Evolutionary conservation across 2,797 vertebrate genomes (phyloP), one percentile per base, ranked within the genome.

Genomic region (Adrianichthys oophorus): DNA sequence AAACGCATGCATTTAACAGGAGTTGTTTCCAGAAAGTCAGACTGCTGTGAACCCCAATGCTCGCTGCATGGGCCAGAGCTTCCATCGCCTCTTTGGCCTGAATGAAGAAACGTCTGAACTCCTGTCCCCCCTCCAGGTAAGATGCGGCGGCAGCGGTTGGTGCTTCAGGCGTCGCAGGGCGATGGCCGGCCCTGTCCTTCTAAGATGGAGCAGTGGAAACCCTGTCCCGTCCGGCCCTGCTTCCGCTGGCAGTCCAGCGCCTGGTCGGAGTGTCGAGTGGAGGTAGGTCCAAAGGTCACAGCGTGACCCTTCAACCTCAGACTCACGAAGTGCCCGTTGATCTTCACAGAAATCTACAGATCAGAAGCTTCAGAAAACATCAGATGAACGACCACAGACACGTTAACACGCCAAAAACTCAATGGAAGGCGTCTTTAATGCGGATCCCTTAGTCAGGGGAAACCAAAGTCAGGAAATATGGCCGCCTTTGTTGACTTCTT

Each of bases 221-320:
- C 97, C 4, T 99, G 98, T 51, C 95, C 95, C 0, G 96, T 98
- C 40, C 92, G 94, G 15, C 98, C 98, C 51, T 99, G 98, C 76
- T 98, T 98, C 79, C 90, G 79, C 29, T 99, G 98, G 98, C 92
- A 94, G 32, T 98, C 98, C 26, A 91, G 96, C 68, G 78, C 88
- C 48, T 99, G 98, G 98, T 96, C 94, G 15, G 89, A 92, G 29
- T 99, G 98, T 82, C 91, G 90, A 76, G 95, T 98, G 37, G 94
- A 99, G 95, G 96, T 98, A 90, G 48, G 78, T 42, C 40, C 32
- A 57, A 56, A 46, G 68, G 59, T 68, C 55, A 37, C 1, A 21
- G 13, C 49, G 21, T 44, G 43, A 43, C n/a, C 19, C 59, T 13
- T 4, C 21, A 55, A 65, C 59, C 1, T 58, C 52, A 7, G 32